Base-by-base conservation (phyloP, 2,888 invertebrate species). In the Lucinisca nassula region DNA sequence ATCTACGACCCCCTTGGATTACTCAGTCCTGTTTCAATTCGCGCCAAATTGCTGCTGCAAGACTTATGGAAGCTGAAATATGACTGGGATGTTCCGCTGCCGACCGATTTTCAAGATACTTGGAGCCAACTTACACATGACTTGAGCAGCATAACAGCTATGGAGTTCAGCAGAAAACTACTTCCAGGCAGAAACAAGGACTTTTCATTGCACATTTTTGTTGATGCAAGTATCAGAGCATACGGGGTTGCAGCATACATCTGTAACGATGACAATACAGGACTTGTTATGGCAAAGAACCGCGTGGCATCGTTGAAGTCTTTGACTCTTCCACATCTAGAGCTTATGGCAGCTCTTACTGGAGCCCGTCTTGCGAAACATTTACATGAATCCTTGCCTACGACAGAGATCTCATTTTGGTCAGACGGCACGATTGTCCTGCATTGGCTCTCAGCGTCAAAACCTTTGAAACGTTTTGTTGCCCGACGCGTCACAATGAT, bases 261-360 rank as follows among this genome's bases (percentile, higher is more conserved):
- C 21, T 72, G 70, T 27, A 77, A 49, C 10, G 45, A 37, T n/a
- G 12, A 49, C 30, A 30, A 79, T 17, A 37, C 82, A 17, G 30
- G 37, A 67, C 72, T 87, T n/a, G 51, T 87, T 0, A 87, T 87
- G 70, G 76, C 87, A 24, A 82, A 82, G 38, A 74, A 55, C 21
- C 30, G 87, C 17, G 82, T 84, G 27, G 82, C 88, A 38, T 82
- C 88, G 32, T 37, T 89, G 38, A 85, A 81, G 51, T n/a, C 30
- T 27, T 30, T 79, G 4, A 87, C 80, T 30, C 61, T 87, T 51
- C 85, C 87, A 37, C 79, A 79, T 67, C 72, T 89, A 3, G 85
- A 88, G 49, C 40, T 88, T 17, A 88, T 88, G 85, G 83, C 80
- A 37, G 85, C 88, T 14, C 70, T 77, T 17, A 67, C 85, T 37